Evolutionary conservation across 2,888 invertebrate genomes (phyloP).

Genomic region (Mesodorylaimus sp.): DNA sequence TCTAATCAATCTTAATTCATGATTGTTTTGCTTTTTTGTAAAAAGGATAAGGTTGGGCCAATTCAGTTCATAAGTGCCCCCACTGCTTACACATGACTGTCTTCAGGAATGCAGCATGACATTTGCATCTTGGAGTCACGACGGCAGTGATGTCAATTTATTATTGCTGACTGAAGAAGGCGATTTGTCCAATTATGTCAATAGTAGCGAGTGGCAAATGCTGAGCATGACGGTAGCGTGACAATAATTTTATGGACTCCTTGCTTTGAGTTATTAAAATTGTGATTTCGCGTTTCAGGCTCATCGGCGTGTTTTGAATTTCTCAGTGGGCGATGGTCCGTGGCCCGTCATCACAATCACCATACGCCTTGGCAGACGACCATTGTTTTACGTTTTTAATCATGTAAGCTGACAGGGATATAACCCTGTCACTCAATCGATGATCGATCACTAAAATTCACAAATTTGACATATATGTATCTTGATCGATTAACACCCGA

Average conservation of each 20-base stretch:
- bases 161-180: constrained; percentile 58
- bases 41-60: too few relatives aligned
- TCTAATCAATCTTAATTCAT: too few relatives aligned
- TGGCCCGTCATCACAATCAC: constrained; percentile 39
- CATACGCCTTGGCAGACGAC: constrained; percentile 37
- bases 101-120: constrained; percentile 39
- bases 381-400: constrained; percentile 39
- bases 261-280: not conserved
- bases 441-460: too few relatives aligned
- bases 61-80: too few relatives aligned
- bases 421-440: too few relatives aligned
- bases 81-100: too few relatives aligned
- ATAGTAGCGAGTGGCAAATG: constrained; percentile 73
- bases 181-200: constrained; percentile 68
- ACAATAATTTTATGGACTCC: constrained; percentile 22
- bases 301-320: constrained; percentile 11
- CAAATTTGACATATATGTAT: constrained; percentile 2
- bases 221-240: constrained; percentile 37
- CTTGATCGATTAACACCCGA: not conserved
- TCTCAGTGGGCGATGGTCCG: constrained; percentile 25
- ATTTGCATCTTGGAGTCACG: constrained; percentile 42
- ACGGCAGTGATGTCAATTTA: constrained; percentile 41
- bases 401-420: too few relatives aligned
- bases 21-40: too few relatives aligned
- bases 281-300: not conserved